Evolutionary conservation across 2,113 vertebrate species (phyloP), one percentile per base, ranked within the genome.

Genomic region (Equus quagga): DNA sequence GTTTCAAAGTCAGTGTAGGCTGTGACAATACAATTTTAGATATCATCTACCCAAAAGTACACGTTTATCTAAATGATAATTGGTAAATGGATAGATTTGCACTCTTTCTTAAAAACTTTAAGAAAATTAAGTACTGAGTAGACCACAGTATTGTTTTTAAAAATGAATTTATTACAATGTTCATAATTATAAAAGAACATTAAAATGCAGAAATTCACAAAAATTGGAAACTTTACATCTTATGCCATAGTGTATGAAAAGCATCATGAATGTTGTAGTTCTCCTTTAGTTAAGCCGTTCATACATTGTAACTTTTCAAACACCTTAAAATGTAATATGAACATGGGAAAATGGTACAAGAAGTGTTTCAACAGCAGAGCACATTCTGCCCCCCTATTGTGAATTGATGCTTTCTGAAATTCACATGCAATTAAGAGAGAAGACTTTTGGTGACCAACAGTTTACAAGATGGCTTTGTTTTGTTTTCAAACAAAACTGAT

Each of bases 151-250:
- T 41, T 96, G 91, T 97, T 94, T 91, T 72, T 84, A 96, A 98
- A 98, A 98, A 98, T 96, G 96, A 60, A 98, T 90, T 99, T 99
- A 98, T 98, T 99, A 98, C 97, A 98, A 98, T 98, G 93, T 83
- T 96, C 97, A 98, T 98, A 99, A 99, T 98, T 98, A 99, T 65
- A 98, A 98, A 98, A 97, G 98, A 96, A 94, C 93, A 97, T 91
- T 62, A 98, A 97, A 98, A 96, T 93, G 96, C 96, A 97, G 97
- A 97, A 98, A 97, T 70, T 83, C 97, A 98, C 83, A 97, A 98
- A 99, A 95, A 97, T 94, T 97, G 98, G 87, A 97, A 98, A 98
- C 67, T 96, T 98, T 97, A 95, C 95, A 91, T 98, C 87, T 95
- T 92, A 97, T 84, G 93, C 94, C 90, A 96, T 60, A 89, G 69